phyloP scores from a whole-genome alignment of 2,888 invertebrate genomes.

The Isoperla grammatica region DNA sequence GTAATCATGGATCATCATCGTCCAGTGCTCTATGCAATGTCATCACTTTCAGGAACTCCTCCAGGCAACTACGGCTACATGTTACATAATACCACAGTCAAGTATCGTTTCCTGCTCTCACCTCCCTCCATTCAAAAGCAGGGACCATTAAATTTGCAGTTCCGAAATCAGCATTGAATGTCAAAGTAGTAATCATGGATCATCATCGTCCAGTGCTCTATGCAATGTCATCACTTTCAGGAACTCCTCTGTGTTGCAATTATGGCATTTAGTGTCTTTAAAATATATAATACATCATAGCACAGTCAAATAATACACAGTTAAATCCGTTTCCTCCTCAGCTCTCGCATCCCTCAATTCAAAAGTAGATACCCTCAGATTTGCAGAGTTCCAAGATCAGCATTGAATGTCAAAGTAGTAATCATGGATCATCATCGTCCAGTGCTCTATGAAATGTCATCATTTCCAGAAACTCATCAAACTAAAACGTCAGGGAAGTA shows the following conservation, averaged over 20 bases:
- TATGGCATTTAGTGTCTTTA: no score
- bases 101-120: background rate
- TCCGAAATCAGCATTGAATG: conserved; percentile 25
- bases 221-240: conserved; percentile 38
- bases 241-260: background rate
- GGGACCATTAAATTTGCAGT: no score
- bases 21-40: conserved; percentile 35
- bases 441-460: conserved; percentile 43
- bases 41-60: conserved; percentile 35
- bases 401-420: conserved; percentile 30
- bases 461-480: conserved; percentile 30
- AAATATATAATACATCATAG: no score
- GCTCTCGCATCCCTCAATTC: background rate
- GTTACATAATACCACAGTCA: no score
- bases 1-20: no score
- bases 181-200: conserved; percentile 40
- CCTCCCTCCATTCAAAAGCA: background rate
- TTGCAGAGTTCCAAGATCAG: background rate
- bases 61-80: background rate
- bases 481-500: no score
- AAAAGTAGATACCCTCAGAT: no score
- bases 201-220: conserved; percentile 47
- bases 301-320: background rate
- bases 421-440: conserved; percentile 44
- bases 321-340: background rate